Evolutionary conservation across 2,113 vertebrate species (phyloP).

Genomic region (Dascyllus trimaculatus): DNA sequence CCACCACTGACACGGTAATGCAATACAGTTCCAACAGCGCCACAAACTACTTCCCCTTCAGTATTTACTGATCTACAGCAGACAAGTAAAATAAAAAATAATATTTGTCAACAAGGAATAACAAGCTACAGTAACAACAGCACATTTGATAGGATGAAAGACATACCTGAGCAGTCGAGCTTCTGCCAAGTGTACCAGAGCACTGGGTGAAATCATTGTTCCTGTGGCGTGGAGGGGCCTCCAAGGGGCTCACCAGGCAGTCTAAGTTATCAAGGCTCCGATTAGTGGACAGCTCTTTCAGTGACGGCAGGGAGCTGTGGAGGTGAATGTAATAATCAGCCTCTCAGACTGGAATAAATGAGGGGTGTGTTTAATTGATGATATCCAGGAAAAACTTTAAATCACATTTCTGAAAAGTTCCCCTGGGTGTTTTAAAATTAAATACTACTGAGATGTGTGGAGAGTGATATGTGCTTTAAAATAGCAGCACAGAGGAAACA

Average conservation of each 20-base stretch:
- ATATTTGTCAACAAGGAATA: neutral
- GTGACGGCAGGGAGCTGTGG: slow-evolving; percentile 84
- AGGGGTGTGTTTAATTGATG: slow-evolving; percentile 60
- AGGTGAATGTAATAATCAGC: slow-evolving; percentile 47
- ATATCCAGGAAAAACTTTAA: slow-evolving; percentile 58
- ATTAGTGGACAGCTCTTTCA: slow-evolving; percentile 85
- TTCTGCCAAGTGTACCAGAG: slow-evolving; percentile 86
- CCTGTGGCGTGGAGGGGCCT: slow-evolving; percentile 91
- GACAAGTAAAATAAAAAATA: neutral
- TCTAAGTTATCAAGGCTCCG: slow-evolving; percentile 97
- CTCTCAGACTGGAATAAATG: slow-evolving; percentile 34
- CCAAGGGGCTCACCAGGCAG: slow-evolving; percentile 91
- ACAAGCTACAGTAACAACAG: neutral
- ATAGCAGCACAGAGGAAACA: slow-evolving; percentile 74
- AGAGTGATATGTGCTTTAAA: slow-evolving; percentile 58
- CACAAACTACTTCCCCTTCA: neutral
- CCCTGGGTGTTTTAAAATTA: slow-evolving; percentile 59
- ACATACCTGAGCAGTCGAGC: slow-evolving; percentile 71
- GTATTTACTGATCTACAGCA: neutral
- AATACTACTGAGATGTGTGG: slow-evolving; percentile 55
- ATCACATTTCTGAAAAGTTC: slow-evolving; percentile 35
- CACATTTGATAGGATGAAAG: neutral
- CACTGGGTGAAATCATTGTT: slow-evolving; percentile 93
- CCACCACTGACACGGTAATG: neutral
- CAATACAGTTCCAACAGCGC: neutral